phyloP scores from a whole-genome alignment of 2,113 vertebrate genomes.

The Oncorhynchus mykiss region DNA sequence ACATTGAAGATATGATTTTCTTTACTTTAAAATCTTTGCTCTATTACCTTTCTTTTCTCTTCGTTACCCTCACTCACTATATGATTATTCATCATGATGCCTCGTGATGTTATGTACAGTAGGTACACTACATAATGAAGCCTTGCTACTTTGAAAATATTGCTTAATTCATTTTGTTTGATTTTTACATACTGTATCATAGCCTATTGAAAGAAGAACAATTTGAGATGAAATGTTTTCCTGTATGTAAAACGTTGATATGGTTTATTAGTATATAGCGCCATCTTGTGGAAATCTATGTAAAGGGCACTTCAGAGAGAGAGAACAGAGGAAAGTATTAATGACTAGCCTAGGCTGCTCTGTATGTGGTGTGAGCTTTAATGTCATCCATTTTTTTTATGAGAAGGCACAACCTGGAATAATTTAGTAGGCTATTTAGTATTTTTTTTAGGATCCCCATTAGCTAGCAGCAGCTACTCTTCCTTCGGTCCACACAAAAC shows the following conservation, averaged over 20 bases:
- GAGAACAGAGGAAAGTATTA: neutral
- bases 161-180: neutral
- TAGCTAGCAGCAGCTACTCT: no score
- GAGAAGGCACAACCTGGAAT: no score
- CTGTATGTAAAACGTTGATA: neutral
- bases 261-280: conserved; percentile 35
- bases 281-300: conserved; percentile 50
- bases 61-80: neutral
- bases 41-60: neutral
- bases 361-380: no score
- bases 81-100: neutral
- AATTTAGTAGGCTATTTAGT: no score
- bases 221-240: neutral
- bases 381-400: no score
- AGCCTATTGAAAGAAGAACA: neutral
- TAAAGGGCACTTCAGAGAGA: neutral
- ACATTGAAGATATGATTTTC: conserved; percentile 6
- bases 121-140: neutral
- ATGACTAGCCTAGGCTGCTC: neutral
- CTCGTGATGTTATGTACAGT: neutral
- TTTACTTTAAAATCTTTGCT: conserved; percentile 20
- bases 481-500: no score
- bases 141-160: neutral
- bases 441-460: no score
- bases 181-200: neutral